phyloP scores from a whole-genome alignment of 2,888 invertebrate species.

The Lydus trimaculatus region DNA sequence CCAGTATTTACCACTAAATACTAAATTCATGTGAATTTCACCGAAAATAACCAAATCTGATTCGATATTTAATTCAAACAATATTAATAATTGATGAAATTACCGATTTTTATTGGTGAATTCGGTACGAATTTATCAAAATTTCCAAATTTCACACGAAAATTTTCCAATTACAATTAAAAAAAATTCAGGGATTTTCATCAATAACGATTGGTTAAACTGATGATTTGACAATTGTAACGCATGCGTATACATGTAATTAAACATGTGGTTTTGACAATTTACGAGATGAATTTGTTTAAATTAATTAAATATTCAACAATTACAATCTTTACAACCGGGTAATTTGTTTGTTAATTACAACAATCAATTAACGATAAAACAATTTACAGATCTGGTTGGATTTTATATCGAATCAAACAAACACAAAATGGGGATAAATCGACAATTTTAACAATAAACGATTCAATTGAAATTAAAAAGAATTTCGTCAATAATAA shows the following conservation, averaged over 20 bases:
- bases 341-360: constrained; percentile 30
- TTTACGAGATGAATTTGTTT: not conserved
- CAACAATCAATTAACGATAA: constrained; percentile 5
- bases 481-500: constrained; percentile 27
- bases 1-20: constrained; percentile 44
- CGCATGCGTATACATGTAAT: not conserved
- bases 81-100: not conserved
- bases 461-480: constrained; percentile 40
- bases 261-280: not conserved
- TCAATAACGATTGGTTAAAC: not conserved
- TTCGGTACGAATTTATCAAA: not conserved
- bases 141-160: not conserved
- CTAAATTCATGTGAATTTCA: constrained; percentile 8
- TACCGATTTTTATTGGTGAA: not conserved
- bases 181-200: not conserved
- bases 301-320: constrained; percentile 35
- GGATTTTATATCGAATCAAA: constrained; percentile 53
- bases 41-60: constrained; percentile 13
- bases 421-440: constrained; percentile 51
- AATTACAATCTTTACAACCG: constrained; percentile 34
- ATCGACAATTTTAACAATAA: constrained; percentile 50
- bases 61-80: not conserved
- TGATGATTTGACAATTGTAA: not conserved
- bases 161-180: not conserved
- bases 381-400: constrained; percentile 46